Conservation (phyloP, 2,113 vertebrate genomes). For the Passer domesticus region DNA sequence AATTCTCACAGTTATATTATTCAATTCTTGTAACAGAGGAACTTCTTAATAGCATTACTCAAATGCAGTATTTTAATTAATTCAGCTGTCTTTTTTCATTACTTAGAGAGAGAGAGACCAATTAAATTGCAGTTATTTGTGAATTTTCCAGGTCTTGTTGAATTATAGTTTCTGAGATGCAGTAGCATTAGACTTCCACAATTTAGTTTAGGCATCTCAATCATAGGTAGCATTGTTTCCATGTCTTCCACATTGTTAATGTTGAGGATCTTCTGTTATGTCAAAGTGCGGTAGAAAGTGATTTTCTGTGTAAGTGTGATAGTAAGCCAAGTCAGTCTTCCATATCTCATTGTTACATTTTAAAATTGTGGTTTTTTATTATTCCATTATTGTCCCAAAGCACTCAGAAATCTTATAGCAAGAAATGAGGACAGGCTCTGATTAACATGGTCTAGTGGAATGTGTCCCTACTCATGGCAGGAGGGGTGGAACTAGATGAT, state of each 20-base stretch:
- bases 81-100: background rate
- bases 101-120: background rate
- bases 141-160: background rate
- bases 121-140: background rate
- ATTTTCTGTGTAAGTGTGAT: background rate
- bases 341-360: background rate
- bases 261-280: background rate
- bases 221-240: background rate
- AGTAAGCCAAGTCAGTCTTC: background rate
- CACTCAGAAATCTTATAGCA: background rate
- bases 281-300: background rate
- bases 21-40: background rate
- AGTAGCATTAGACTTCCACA: background rate
- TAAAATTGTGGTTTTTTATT: background rate
- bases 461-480: background rate
- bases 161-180: background rate
- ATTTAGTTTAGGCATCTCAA: background rate
- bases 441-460: background rate
- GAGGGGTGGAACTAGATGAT: background rate
- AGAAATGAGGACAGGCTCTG: background rate
- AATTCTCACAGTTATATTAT: background rate
- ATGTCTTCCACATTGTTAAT: background rate
- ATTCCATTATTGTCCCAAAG: background rate
- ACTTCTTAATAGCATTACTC: background rate
- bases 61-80: background rate